These are phyloP conservation scores for Pteronotus mesoamericanus DNA, from an alignment of 2,797 vertebrate species.

Conservation along the genomic window DNA sequence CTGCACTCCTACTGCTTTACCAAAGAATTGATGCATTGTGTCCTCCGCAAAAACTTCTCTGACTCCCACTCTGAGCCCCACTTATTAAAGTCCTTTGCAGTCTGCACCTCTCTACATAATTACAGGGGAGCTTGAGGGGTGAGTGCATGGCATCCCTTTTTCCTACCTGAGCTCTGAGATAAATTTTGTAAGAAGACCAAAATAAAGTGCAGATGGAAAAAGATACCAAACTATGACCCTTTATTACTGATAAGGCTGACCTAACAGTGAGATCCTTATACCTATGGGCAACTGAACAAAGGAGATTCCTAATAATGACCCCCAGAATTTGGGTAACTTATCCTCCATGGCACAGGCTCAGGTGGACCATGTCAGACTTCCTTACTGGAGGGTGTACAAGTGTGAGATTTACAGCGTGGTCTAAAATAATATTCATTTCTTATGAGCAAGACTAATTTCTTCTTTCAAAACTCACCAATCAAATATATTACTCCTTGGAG, in stretches of 20 bases:
- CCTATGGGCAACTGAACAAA: not conserved
- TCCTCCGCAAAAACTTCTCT: not conserved
- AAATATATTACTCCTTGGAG: not conserved
- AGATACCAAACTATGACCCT: not conserved
- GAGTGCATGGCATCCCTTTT: not conserved
- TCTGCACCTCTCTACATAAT: not conserved
- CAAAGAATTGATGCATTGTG: not conserved
- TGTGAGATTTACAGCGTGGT: not conserved
- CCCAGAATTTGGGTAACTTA: not conserved
- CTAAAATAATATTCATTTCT: not conserved
- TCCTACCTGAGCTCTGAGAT: not conserved
- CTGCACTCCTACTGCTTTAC: not conserved
- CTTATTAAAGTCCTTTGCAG: not conserved
- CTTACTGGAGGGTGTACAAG: not conserved
- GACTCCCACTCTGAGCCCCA: not conserved
- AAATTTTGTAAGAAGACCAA: not conserved
- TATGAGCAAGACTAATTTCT: not conserved
- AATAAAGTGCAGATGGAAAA: not conserved
- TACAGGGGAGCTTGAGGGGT: not conserved
- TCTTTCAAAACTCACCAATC: not conserved
- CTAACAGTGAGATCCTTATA: not conserved
- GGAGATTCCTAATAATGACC: not conserved
- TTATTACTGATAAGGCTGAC: not conserved
- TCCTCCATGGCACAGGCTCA: not conserved
- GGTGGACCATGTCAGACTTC: accelerated